Conservation (phyloP, 2,113 vertebrate species). For the Neodon shergylaensis region DNA sequence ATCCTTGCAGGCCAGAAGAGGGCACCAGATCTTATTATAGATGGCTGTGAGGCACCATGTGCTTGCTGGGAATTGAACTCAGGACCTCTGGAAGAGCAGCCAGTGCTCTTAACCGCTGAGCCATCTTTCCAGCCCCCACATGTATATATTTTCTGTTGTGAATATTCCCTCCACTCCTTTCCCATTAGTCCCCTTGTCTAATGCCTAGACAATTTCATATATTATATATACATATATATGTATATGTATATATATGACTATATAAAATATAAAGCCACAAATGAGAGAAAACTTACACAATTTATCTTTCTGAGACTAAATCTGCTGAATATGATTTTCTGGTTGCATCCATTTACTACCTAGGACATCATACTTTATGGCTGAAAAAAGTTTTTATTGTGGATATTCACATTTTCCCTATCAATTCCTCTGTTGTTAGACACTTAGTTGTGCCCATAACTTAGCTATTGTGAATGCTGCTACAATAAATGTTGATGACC, state of each 20-base stretch:
- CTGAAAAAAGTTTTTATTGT: background rate
- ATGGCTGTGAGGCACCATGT: no score
- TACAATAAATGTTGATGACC: background rate
- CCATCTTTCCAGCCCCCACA: no score
- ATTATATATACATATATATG: background rate
- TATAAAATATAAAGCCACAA: background rate
- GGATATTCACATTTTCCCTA: background rate
- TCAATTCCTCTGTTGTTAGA: background rate
- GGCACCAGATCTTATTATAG: no score
- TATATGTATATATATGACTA: background rate
- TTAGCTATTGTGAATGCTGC: background rate
- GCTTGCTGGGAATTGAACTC: no score
- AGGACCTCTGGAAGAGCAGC: no score
- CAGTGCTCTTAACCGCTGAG: no score
- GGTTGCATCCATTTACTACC: background rate
- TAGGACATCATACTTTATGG: background rate
- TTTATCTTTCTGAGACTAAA: background rate
- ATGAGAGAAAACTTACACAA: background rate
- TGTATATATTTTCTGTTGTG: background rate
- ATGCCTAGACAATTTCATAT: background rate
- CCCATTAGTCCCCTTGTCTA: background rate
- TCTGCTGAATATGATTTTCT: background rate
- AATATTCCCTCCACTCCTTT: background rate
- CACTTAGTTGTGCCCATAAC: background rate
- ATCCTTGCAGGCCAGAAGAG: no score